Evolutionary conservation across 2,113 vertebrate genomes (phyloP), one percentile per base, ranked within the genome.

Genomic region (Oostethus manadensis): DNA sequence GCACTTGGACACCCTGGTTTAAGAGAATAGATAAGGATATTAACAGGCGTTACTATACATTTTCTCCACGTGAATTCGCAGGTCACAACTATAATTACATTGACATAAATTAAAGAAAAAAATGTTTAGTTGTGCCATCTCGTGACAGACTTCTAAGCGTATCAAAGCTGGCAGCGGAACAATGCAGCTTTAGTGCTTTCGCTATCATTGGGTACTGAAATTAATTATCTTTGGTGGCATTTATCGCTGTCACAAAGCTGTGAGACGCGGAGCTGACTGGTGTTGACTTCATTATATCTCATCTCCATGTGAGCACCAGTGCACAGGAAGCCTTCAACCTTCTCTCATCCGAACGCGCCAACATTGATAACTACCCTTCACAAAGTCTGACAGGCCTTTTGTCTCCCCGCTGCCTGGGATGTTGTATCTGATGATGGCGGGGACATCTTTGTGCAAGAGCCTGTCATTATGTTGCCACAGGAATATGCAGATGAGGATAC

Each of bases 231-330:
- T 42, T 6, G 17, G 60, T 64, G 7, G 77, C 50, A 80, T 86
- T 83, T 75, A 77, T 76, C 68, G 66, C 69, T 43, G 22, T 61
- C 65, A 77, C 76, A 78, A 50, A 56, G 58, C 66, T 23, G 54
- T 68, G 77, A 69, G 74, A 74, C 63, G 68, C 71, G 64, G 66
- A 64, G 59, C 70, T 71, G 79, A 84, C 77, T 1, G 65, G 72
- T 70, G 64, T 78, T 70, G 73, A 82, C 80, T 86, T 82, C 64
- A 82, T 86, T 77, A 82, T 54, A 61, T 63, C 77, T 84, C 70
- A 84, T 85, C 83, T 82, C 77, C 80, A 85, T 79, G 66, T 68
- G 58, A 83, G 82, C 53, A 64, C 62, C 61, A 44, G 60, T 1
- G 13, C 51, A 73, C 71, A 73, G 73, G 74, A 79, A 67, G 74